Evolutionary conservation across 2,888 invertebrate species (phyloP).

Genomic region (Blera fallax): DNA sequence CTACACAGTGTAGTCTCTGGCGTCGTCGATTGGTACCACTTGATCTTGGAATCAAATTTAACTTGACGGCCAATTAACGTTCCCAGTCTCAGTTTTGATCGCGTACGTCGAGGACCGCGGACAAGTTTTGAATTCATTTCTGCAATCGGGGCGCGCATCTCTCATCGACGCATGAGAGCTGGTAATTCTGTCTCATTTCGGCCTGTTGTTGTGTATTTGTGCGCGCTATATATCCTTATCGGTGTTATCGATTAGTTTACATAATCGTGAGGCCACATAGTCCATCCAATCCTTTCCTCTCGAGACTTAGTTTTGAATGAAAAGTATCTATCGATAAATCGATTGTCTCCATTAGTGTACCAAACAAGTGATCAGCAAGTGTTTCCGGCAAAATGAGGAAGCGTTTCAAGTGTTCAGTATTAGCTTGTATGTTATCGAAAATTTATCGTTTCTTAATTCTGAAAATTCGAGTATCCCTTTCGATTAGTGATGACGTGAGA

Average conservation of each 20-base stretch:
- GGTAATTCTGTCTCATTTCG: constrained; percentile 14
- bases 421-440: constrained; percentile 78
- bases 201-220: not conserved
- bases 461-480: constrained; percentile 30
- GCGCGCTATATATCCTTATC: constrained; percentile 50
- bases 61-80: constrained; percentile 68
- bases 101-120: constrained; percentile 74
- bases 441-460: not conserved
- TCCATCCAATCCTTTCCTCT: constrained; percentile 8
- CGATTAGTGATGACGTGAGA: constrained; percentile 34
- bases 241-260: constrained; percentile 46
- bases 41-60: constrained; percentile 72
- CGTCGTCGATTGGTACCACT: constrained; percentile 69
- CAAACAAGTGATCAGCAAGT: constrained; percentile 41
- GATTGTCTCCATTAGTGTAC: not conserved
- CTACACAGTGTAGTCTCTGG: constrained; percentile 25
- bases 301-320: constrained; percentile 13
- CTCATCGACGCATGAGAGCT: constrained; percentile 17
- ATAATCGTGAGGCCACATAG: constrained; percentile 21
- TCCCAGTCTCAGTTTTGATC: constrained; percentile 77
- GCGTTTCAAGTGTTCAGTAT: constrained; percentile 79
- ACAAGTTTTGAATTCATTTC: constrained; percentile 43
- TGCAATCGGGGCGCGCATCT: constrained; percentile 51
- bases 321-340: not conserved
- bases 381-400: constrained; percentile 67